phyloP scores from a whole-genome alignment of 2,888 invertebrate genomes.

The Nemotelus nigrinus region DNA sequence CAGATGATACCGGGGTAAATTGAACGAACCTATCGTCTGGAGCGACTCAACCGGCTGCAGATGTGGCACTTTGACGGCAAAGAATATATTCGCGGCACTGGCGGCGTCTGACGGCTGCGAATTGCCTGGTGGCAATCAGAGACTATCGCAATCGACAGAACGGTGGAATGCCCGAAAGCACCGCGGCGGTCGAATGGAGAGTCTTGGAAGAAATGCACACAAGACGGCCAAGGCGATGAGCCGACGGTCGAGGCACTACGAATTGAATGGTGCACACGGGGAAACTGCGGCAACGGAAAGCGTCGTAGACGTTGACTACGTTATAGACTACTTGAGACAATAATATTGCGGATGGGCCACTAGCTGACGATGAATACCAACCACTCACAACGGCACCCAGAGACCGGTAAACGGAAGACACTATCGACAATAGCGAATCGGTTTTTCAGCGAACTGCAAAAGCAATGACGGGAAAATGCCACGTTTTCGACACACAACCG shows the following conservation, averaged over 20 bases:
- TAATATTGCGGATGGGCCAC: neutral
- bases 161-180: constrained; percentile 31
- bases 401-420: neutral
- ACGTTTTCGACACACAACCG: constrained; percentile 20
- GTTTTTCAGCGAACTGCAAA: neutral
- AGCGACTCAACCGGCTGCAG: constrained; percentile 26
- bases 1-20: constrained; percentile 5
- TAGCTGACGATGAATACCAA: no score
- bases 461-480: constrained; percentile 24
- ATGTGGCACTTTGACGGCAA: constrained; percentile 33
- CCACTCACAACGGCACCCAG: no score
- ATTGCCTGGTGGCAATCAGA: constrained; percentile 26
- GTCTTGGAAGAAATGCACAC: constrained; percentile 22
- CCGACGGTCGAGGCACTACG: neutral
- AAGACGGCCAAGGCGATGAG: constrained; percentile 19
- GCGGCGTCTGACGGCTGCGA: constrained; percentile 20
- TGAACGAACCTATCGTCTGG: constrained; percentile 10
- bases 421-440: constrained; percentile 21
- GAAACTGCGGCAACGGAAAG: constrained; percentile 23
- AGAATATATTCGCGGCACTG: neutral
- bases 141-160: constrained; percentile 38
- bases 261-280: constrained; percentile 32
- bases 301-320: constrained; percentile 1
- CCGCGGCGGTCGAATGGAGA: constrained; percentile 27
- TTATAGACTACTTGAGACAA: neutral